A percentile compares a stretch with the other conserved stretches of the same genome.
phyloP scores from a whole-genome alignment of 92 coral and sea anemone species.

The Isaurus tuberculatus region DNA sequence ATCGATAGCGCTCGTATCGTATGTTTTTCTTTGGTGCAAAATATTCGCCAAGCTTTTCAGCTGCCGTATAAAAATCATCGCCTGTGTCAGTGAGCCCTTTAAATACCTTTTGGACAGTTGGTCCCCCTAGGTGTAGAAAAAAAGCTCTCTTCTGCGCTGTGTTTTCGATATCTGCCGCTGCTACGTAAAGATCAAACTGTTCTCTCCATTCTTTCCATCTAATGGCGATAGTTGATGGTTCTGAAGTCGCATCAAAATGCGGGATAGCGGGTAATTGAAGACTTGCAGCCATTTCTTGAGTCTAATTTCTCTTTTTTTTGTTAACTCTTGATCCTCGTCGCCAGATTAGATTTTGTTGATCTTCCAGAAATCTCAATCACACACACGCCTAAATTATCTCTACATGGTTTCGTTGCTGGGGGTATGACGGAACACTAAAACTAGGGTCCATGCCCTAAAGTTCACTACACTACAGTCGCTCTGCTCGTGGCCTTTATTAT shows the following conservation, averaged over 20 bases:
- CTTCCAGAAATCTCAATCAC: no score
- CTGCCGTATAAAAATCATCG: slow-evolving; percentile 47
- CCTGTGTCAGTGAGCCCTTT: slow-evolving; percentile 40
- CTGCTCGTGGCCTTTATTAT: no score
- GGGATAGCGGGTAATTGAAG: slow-evolving; percentile 15
- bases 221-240: slow-evolving; percentile 34
- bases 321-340: no score
- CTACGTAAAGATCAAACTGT: slow-evolving; percentile 34
- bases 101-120: slow-evolving; percentile 47
- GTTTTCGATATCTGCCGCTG: slow-evolving; percentile 34
- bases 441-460: no score
- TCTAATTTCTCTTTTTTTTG: no score
- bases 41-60: slow-evolving; percentile 37
- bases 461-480: no score
- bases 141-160: slow-evolving; percentile 47
- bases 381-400: no score
- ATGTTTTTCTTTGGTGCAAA: slow-evolving; percentile 43
- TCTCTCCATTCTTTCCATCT: slow-evolving; percentile 56
- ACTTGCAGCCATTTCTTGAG: slow-evolving; percentile 12
- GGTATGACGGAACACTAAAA: no score
- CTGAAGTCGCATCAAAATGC: slow-evolving; percentile 48
- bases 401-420: no score
- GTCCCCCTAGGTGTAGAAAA: slow-evolving; percentile 40
- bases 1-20: slow-evolving; percentile 44
- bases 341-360: no score